A percentile compares a stretch with the other conserved stretches of the same genome.
Evolutionary conservation across 2,797 vertebrate species (phyloP).

Genomic region (Garrulus glandarius): DNA sequence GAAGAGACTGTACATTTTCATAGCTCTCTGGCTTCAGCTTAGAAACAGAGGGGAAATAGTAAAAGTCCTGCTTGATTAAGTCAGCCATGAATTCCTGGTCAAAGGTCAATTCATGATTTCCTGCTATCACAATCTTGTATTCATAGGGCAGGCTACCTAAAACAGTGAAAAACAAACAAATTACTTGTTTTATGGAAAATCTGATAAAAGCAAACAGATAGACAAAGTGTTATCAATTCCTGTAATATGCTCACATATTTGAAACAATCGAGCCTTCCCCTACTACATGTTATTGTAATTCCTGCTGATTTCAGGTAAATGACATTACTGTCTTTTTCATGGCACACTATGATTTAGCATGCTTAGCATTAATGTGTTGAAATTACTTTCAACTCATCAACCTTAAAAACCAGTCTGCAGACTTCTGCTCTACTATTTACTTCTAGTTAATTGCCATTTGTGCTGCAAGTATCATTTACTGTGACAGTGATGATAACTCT

Average conservation of each 20-base stretch:
- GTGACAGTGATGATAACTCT: constrained; percentile 53
- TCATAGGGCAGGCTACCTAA: constrained; percentile 93
- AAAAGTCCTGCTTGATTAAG: constrained; percentile 97
- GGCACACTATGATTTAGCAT: not conserved
- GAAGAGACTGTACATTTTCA: constrained; percentile 93
- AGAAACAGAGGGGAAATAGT: constrained; percentile 95
- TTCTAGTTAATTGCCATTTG: constrained; percentile 58
- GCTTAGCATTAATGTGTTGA: constrained; percentile 39
- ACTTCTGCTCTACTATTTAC: constrained; percentile 59
- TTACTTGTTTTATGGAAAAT: constrained; percentile 14
- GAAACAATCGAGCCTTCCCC: not conserved
- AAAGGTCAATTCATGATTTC: constrained; percentile 96
- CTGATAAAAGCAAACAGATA: not conserved
- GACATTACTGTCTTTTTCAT: not conserved
- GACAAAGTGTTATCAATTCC: not conserved
- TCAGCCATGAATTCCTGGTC: constrained; percentile 99
- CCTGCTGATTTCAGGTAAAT: not conserved
- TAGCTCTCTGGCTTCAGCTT: constrained; percentile 96
- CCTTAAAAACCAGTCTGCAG: constrained; percentile 52
- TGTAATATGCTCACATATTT: not conserved
- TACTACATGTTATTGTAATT: not conserved
- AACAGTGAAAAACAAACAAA: constrained; percentile 60
- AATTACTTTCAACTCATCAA: constrained; percentile 50
- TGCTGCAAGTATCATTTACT: constrained; percentile 55
- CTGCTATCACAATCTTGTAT: constrained; percentile 95